phyloP scores from a whole-genome alignment of 2,113 vertebrate genomes.

The Coturnix japonica region DNA sequence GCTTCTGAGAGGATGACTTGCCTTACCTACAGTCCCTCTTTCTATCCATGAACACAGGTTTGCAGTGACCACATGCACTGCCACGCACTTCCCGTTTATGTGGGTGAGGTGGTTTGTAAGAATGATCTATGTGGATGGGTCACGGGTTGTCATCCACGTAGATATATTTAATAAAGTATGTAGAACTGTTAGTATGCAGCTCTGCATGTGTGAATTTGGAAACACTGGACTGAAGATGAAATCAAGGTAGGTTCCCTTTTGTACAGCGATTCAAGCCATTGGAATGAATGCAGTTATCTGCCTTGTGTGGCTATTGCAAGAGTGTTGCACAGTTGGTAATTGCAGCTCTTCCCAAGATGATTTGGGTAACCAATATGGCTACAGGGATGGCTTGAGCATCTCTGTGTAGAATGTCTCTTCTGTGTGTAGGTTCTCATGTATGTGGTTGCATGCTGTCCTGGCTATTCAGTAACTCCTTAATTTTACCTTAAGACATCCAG shows the following conservation, averaged over 20 bases:
- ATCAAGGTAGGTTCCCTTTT: not conserved
- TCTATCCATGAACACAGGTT: not conserved
- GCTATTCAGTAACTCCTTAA: not conserved
- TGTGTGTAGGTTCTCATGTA: not conserved
- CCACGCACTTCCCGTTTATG: not conserved
- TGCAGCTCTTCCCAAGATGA: not conserved
- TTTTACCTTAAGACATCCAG: not conserved
- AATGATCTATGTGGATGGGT: not conserved
- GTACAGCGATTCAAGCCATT: fast-evolving
- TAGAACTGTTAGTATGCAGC: not conserved
- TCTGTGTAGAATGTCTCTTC: fast-evolving
- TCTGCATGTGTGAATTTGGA: not conserved
- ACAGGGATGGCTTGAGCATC: not conserved
- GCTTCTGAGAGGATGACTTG: not conserved
- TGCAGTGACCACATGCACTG: not conserved
- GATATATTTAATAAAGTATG: not conserved
- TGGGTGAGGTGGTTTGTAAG: not conserved
- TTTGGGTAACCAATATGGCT: not conserved
- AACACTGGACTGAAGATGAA: fast-evolving
- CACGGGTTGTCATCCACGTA: not conserved
- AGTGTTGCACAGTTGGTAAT: not conserved
- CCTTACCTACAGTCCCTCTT: not conserved
- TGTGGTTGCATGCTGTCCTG: not conserved
- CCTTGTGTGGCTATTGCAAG: fast-evolving
- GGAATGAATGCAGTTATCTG: not conserved